Evolutionary conservation across 2,888 invertebrate species (phyloP).

Genomic region (Camponotus fellah): DNA sequence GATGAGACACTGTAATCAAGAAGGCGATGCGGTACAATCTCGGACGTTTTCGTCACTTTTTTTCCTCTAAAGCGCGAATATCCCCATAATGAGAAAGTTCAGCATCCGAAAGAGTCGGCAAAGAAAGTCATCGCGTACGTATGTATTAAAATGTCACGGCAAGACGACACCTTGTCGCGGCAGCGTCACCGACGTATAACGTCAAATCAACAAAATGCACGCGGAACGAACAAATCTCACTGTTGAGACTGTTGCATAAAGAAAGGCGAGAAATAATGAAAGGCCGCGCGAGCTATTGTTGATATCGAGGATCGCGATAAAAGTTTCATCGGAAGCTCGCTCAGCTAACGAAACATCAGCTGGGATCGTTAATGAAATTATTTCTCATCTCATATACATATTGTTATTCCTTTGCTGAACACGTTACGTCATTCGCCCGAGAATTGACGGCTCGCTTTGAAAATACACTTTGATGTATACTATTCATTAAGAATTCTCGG

Average conservation of each 20-base stretch:
- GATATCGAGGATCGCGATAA: slow-evolving; percentile 27
- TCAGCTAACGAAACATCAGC: not conserved
- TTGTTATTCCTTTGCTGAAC: slow-evolving; percentile 17
- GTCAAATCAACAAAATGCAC: not conserved
- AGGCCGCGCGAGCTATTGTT: not conserved
- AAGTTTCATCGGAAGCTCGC: slow-evolving; percentile 37
- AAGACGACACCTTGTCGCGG: slow-evolving; percentile 18
- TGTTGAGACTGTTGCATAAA: slow-evolving; percentile 9
- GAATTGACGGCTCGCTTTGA: slow-evolving; percentile 18
- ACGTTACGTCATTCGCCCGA: not conserved
- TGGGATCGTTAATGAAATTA: slow-evolving; percentile 30
- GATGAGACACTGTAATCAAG: slow-evolving; percentile 47
- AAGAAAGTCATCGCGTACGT: slow-evolving; percentile 37
- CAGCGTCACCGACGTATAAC: slow-evolving; percentile 21
- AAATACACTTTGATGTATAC: slow-evolving; percentile 23
- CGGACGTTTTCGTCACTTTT: slow-evolving; percentile 43
- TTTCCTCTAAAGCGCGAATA: slow-evolving; percentile 51
- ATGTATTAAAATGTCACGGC: slow-evolving; percentile 38
- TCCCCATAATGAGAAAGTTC: slow-evolving; percentile 69
- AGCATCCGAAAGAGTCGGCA: slow-evolving; percentile 33
- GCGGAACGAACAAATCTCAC: slow-evolving; percentile 6
- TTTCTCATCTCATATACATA: slow-evolving; percentile 18
- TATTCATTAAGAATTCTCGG: slow-evolving; percentile 19
- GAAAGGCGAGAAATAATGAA: slow-evolving; percentile 28
- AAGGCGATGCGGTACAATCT: slow-evolving; percentile 49